A percentile compares a stretch with the other conserved stretches of the same genome.
Conservation (phyloP, 1,140 invertebrate genomes). For the Drosophila novamexicana region DNA sequence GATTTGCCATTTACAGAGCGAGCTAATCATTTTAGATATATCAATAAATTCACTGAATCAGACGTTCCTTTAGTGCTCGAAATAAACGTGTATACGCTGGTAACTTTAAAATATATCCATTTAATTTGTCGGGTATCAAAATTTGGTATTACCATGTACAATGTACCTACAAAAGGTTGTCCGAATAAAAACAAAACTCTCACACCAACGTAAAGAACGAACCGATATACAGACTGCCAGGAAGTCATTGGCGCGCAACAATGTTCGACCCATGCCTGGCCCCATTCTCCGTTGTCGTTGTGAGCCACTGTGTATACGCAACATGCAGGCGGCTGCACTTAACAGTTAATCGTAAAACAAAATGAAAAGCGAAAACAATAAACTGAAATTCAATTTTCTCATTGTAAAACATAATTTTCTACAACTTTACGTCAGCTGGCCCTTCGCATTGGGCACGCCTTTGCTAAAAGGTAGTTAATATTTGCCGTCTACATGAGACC, state of each 20-base stretch:
- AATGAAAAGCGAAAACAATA: conserved; percentile 53
- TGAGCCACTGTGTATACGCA: conserved; percentile 32
- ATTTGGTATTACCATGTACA: background rate
- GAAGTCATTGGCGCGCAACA: conserved; percentile 49
- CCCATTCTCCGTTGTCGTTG: background rate
- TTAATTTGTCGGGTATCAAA: conserved; percentile 42
- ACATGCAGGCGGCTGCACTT: conserved; percentile 34
- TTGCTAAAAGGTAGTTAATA: conserved; percentile 43
- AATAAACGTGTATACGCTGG: conserved; percentile 17
- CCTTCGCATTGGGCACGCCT: conserved; percentile 12
- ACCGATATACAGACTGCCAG: background rate
- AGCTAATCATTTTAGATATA: too few relatives aligned
- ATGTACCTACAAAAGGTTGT: conserved; percentile 9
- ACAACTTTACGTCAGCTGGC: conserved; percentile 51
- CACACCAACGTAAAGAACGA: background rate
- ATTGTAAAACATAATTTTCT: conserved; percentile 68
- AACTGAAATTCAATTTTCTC: conserved; percentile 63
- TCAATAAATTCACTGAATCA: too few relatives aligned
- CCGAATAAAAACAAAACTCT: conserved; percentile 16
- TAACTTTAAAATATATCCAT: conserved; percentile 43
- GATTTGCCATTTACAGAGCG: too few relatives aligned
- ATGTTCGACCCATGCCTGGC: conserved; percentile 25
- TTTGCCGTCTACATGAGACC: conserved; percentile 39
- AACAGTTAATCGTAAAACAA: conserved; percentile 53
- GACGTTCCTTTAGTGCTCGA: background rate